A percentile compares a stretch with the other conserved stretches of the same genome.
These are phyloP conservation scores for Troides oblongomaculatus DNA, from an alignment of 2,888 invertebrate genomes.

Conservation along the genomic window DNA sequence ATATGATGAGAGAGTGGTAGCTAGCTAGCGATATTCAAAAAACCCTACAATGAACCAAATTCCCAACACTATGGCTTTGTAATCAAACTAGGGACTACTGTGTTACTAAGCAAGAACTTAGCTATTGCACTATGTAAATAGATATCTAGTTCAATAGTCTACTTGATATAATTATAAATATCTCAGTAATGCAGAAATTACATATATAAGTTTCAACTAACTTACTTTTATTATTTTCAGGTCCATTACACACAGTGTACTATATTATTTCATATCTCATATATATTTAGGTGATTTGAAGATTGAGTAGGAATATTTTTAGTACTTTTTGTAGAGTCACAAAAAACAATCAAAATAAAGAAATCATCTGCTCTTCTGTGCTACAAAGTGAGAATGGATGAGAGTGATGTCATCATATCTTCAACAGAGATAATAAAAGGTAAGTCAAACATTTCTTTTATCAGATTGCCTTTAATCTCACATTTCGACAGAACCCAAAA, in stretches of 20 bases:
- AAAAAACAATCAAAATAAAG: conserved; percentile 61
- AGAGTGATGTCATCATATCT: conserved; percentile 80
- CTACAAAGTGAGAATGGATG: conserved; percentile 74
- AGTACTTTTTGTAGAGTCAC: background rate
- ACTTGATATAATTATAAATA: background rate
- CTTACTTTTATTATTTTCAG: conserved; percentile 7
- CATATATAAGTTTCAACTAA: too few species aligned
- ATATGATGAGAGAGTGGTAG: too few species aligned
- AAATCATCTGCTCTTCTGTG: conserved; percentile 63
- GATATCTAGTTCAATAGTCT: background rate
- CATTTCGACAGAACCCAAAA: background rate
- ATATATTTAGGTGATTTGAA: conserved; percentile 6
- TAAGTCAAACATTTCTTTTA: conserved; percentile 46
- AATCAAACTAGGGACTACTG: too few species aligned
- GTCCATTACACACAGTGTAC: conserved; percentile 22
- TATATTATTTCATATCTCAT: conserved; percentile 7
- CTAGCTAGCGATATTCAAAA: too few species aligned
- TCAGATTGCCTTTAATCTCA: background rate
- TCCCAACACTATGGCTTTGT: too few species aligned
- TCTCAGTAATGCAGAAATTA: too few species aligned
- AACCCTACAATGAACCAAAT: too few species aligned
- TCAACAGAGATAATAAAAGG: conserved; percentile 84
- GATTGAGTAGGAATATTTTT: background rate
- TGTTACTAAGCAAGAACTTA: too few species aligned
- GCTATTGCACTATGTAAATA: too few species aligned